phyloP scores from a whole-genome alignment of 2,797 vertebrate genomes.

The Peromyscus attwateri region DNA sequence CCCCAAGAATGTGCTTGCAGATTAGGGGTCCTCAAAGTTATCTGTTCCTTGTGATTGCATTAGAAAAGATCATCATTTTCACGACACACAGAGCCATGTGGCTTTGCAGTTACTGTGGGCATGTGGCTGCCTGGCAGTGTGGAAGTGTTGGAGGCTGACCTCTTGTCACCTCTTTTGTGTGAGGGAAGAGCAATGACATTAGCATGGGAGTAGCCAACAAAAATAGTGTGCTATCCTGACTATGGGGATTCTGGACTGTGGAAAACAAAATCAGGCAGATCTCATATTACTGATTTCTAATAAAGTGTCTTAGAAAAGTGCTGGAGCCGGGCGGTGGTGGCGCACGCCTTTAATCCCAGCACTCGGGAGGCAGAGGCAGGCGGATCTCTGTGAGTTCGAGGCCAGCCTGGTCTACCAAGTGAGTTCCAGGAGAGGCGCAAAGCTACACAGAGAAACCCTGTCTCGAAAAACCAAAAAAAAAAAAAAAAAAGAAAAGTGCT shows the following conservation, averaged over 20 bases:
- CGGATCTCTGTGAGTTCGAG: no score
- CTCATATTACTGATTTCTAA: neutral
- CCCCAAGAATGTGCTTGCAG: neutral
- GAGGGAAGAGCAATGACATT: neutral
- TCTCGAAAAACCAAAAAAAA: no score
- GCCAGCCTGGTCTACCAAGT: no score
- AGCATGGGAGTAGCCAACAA: conserved; percentile 23
- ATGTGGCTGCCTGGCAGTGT: neutral
- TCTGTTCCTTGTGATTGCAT: conserved; percentile 40
- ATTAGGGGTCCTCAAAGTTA: conserved; percentile 36
- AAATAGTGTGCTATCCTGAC: neutral
- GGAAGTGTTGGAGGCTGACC: neutral
- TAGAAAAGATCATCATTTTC: conserved; percentile 5
- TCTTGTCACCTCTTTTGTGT: neutral
- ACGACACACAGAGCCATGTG: neutral
- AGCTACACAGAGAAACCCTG: no score
- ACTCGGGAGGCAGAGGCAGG: no score
- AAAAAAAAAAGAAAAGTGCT: conserved; percentile 30
- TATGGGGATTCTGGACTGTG: neutral
- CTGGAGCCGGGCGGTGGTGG: no score
- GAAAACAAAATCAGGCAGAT: conserved; percentile 24
- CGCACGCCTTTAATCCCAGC: no score
- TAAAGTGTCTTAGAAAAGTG: conserved; percentile 18
- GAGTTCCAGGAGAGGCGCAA: no score
- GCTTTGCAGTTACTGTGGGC: neutral